A percentile compares a stretch with the other conserved stretches of the same genome.
These are phyloP conservation scores for Scaptomyza parva DNA, from an alignment of 2,888 invertebrate genomes.

Conservation along the genomic window DNA sequence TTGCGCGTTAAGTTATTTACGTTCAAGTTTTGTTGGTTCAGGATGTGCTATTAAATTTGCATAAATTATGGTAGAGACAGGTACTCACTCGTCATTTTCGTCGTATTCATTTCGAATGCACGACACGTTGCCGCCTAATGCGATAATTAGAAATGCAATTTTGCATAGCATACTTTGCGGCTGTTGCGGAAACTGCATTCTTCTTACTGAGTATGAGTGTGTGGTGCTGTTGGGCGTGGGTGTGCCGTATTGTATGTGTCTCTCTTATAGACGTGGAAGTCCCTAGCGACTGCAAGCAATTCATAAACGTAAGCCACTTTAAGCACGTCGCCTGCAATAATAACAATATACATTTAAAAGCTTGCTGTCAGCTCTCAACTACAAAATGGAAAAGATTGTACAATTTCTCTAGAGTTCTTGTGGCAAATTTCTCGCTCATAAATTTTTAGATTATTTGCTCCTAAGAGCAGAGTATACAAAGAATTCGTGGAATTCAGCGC, in stretches of 20 bases:
- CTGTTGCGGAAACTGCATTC: slow-evolving; percentile 63
- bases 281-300: slow-evolving; percentile 75
- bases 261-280: slow-evolving; percentile 50
- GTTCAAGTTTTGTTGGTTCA: neutral
- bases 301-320: slow-evolving; percentile 77
- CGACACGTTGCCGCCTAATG: slow-evolving; percentile 81
- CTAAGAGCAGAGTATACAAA: neutral
- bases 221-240: neutral
- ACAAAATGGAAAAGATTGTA: slow-evolving; percentile 61
- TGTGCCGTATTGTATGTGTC: slow-evolving; percentile 16
- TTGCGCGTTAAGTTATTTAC: slow-evolving; percentile 8
- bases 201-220: slow-evolving; percentile 7
- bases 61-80: slow-evolving; percentile 61
- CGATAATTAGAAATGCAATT: slow-evolving; percentile 84
- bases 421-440: slow-evolving; percentile 65
- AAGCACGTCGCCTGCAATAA: slow-evolving; percentile 68
- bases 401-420: slow-evolving; percentile 64
- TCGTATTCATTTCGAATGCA: slow-evolving; percentile 82
- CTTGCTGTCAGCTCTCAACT: slow-evolving; percentile 64
- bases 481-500: slow-evolving; percentile 29
- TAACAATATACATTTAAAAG: slow-evolving; percentile 66
- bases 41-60: slow-evolving; percentile 55
- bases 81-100: slow-evolving; percentile 77
- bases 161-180: slow-evolving; percentile 81
- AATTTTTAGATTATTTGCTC: slow-evolving; percentile 76